These are phyloP conservation scores for Anser brachyrhynchus DNA, from an alignment of 2,113 vertebrate species.

Conservation along the genomic window DNA sequence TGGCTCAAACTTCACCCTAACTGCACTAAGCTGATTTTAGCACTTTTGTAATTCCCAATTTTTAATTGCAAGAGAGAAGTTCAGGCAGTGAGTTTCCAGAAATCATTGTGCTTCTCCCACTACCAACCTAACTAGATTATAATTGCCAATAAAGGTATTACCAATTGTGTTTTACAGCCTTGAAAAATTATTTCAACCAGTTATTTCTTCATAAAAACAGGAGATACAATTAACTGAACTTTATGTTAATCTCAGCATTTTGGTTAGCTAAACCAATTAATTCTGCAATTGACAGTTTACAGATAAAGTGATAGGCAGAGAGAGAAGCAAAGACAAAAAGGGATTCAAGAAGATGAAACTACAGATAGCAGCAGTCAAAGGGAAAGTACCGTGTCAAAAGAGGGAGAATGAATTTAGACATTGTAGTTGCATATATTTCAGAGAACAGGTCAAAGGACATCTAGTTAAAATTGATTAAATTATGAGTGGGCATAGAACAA, in stretches of 20 bases:
- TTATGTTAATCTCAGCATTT: conserved; percentile 28
- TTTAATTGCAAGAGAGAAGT: not conserved
- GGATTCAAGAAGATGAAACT: conserved; percentile 19
- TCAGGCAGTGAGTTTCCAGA: not conserved
- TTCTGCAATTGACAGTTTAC: not conserved
- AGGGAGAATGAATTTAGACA: not conserved
- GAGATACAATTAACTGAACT: not conserved
- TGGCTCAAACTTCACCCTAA: not conserved
- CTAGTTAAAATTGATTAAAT: conserved; percentile 19
- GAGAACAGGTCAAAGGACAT: conserved; percentile 8
- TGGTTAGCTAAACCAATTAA: conserved; percentile 45
- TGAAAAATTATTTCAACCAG: not conserved
- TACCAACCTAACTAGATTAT: not conserved
- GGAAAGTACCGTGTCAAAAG: conserved; percentile 18
- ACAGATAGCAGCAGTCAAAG: conserved; percentile 1
- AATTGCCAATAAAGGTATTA: not conserved
- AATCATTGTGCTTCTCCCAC: not conserved
- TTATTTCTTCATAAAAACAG: conserved; percentile 30
- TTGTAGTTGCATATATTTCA: not conserved
- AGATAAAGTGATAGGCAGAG: not conserved
- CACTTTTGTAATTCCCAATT: not conserved
- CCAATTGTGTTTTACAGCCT: not conserved
- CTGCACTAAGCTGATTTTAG: not conserved
- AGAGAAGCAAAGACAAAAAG: conserved; percentile 32
- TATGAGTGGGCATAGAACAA: not conserved